phyloP scores from a whole-genome alignment of 2,113 vertebrate genomes.

The Heliornis fulica region DNA sequence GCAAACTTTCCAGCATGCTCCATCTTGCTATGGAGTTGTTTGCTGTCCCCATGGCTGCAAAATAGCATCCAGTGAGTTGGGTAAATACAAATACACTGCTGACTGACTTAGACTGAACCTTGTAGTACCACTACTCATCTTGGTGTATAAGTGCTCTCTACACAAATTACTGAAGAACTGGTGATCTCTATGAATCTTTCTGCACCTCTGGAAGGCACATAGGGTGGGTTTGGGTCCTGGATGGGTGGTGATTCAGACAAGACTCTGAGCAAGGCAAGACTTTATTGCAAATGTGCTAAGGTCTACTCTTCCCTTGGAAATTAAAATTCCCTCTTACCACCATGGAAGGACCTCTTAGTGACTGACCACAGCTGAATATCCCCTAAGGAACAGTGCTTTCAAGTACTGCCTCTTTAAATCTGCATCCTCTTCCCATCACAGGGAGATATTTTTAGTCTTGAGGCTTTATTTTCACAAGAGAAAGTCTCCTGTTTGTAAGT shows the following conservation, averaged over 20 bases:
- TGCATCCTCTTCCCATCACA: not conserved
- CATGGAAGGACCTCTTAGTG: not conserved
- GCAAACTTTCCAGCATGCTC: not conserved
- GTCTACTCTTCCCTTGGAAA: not conserved
- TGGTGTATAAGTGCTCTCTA: not conserved
- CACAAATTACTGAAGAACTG: not conserved
- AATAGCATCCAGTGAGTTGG: rapidly evolving
- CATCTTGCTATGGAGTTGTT: not conserved
- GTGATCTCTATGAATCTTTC: not conserved
- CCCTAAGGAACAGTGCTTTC: not conserved
- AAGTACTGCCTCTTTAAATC: not conserved
- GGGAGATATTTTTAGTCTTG: not conserved
- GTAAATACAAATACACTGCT: not conserved
- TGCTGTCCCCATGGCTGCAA: not conserved
- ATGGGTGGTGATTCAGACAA: not conserved
- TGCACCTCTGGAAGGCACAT: not conserved
- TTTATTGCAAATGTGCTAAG: not conserved
- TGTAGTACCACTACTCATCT: not conserved
- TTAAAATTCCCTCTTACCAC: not conserved
- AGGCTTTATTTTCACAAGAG: not conserved
- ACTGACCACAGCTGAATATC: not conserved
- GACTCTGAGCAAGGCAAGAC: not conserved
- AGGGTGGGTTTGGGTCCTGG: not conserved
- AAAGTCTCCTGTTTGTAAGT: not conserved
- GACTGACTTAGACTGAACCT: not conserved